phyloP scores from a whole-genome alignment of 2,113 vertebrate genomes.

The Ancistrus triradiatus region DNA sequence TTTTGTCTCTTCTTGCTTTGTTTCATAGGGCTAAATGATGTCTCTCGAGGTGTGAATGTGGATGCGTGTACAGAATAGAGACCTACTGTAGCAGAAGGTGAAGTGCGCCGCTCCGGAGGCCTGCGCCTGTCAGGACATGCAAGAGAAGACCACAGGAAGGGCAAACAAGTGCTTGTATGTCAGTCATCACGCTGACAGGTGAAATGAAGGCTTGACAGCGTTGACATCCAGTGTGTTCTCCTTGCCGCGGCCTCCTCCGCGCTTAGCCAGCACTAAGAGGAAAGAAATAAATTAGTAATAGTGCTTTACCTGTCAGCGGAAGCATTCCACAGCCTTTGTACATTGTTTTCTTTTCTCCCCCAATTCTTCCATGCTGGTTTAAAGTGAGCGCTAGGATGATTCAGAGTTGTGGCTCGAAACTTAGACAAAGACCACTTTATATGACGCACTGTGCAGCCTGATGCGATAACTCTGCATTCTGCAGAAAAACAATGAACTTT shows the following conservation, averaged over 20 bases:
- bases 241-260: slow-evolving; percentile 60
- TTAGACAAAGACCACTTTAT: slow-evolving; percentile 11
- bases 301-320: slow-evolving; percentile 75
- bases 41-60: slow-evolving; percentile 54
- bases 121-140: slow-evolving; percentile 78
- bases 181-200: slow-evolving; percentile 84
- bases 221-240: slow-evolving; percentile 70
- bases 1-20: slow-evolving; percentile 32
- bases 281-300: slow-evolving; percentile 91
- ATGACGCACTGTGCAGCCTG: background rate
- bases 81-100: slow-evolving; percentile 24
- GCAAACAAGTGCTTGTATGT: slow-evolving; percentile 80
- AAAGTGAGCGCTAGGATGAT: slow-evolving; percentile 41
- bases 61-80: slow-evolving; percentile 41
- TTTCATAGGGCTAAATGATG: slow-evolving; percentile 57
- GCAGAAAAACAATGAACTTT: too few species aligned
- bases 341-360: slow-evolving; percentile 59
- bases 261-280: slow-evolving; percentile 75
- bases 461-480: background rate
- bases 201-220: slow-evolving; percentile 79
- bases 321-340: slow-evolving; percentile 53
- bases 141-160: slow-evolving; percentile 75
- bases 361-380: slow-evolving; percentile 11
- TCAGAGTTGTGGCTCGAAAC: slow-evolving; percentile 7
- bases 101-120: slow-evolving; percentile 48